Evolutionary conservation across 2,888 invertebrate genomes (phyloP), one percentile per base, ranked within the genome.

Genomic region (Labia minor): DNA sequence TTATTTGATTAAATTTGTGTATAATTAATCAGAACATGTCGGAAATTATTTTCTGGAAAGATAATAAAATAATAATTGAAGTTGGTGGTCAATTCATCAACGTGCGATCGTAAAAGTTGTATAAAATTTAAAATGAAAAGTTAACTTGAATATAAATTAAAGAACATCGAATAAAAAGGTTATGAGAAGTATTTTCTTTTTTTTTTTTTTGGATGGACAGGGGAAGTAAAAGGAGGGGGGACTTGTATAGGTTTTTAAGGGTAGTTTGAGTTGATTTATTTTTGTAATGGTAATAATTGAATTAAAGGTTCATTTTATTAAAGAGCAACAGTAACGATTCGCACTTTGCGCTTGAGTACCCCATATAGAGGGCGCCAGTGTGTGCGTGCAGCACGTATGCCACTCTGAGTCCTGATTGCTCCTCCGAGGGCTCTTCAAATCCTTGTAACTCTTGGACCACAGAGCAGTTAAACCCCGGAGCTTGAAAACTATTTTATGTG

Each of bases 401-500:
- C 49, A 49, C 49, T 49, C 16, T 49, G 6, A 14, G 49, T 16
- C 16, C 8, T 49, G 49, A 49, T 49, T 49, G 49, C 49, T 49
- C 49, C 49, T 49, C 49, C 16, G 49, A 49, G 49, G 4, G 49
- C 49, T 49, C 49, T 49, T 49, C 49, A 49, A 49, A 49, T 49
- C 49, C 49, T 49, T 49, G 49, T 49, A 49, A 49, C 49, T 49
- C 49, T 49, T 49, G 49, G 49, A 49, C 49, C 49, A 49, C 49
- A 49, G 49, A 49, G 49, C 49, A 49, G 49, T 49, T 49, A 49
- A 49, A 49, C 49, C 49, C n/a, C 49, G 49, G 49, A 49, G 49
- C 49, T 49, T 49, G 49, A 49, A 49, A 49, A 49, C 49, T 49
- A 49, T 49, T 49, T 49, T 49, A 49, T 49, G 49, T 49, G 49